Conservation (phyloP, 2,797 vertebrate genomes). For the Aldrovandia affinis region DNA sequence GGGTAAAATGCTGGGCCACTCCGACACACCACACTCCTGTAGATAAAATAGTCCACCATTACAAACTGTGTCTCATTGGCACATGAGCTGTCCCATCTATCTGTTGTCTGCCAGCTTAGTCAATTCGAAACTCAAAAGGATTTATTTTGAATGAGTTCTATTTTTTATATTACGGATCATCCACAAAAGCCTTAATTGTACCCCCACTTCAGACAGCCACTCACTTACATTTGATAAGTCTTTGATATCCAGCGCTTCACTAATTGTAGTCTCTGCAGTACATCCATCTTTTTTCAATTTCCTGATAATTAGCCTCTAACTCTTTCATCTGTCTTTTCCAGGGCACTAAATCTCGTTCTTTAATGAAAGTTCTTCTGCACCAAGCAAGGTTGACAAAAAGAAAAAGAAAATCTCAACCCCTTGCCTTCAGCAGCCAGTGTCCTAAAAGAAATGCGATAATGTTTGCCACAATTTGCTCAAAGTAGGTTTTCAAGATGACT, state of each 20-base stretch:
- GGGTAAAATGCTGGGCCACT: background rate
- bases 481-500: slow-evolving; percentile 64
- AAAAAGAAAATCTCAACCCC: slow-evolving; percentile 32
- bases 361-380: slow-evolving; percentile 77
- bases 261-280: slow-evolving; percentile 78
- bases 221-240: slow-evolving; percentile 76
- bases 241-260: slow-evolving; percentile 75
- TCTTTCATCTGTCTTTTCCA: slow-evolving; percentile 80
- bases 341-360: slow-evolving; percentile 75
- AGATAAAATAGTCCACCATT: background rate
- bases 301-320: slow-evolving; percentile 78
- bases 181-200: slow-evolving; percentile 74
- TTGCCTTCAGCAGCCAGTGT: slow-evolving; percentile 67
- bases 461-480: slow-evolving; percentile 59
- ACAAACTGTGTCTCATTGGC: slow-evolving; percentile 56
- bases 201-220: slow-evolving; percentile 73
- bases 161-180: slow-evolving; percentile 72
- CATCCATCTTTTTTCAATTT: slow-evolving; percentile 80
- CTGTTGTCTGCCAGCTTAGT: slow-evolving; percentile 49
- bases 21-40: background rate
- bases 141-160: slow-evolving; percentile 63
- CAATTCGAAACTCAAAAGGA: slow-evolving; percentile 54
- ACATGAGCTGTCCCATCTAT: slow-evolving; percentile 59
- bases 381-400: slow-evolving; percentile 70
- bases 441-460: slow-evolving; percentile 52